Evolutionary conservation across 23 tunicate species (phyloP).

Genomic region (Styela clava): DNA sequence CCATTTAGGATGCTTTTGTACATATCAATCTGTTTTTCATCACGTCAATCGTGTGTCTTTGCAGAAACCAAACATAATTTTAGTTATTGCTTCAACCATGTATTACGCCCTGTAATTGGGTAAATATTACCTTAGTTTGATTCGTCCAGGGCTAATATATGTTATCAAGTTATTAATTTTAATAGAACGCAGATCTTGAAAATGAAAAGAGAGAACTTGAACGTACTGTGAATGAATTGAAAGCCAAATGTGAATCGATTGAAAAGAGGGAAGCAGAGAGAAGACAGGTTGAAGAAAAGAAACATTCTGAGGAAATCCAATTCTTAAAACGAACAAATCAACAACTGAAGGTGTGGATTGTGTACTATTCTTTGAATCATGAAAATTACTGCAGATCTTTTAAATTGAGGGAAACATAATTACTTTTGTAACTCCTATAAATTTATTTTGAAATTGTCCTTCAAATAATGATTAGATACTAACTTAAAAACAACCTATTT

Average conservation of each 20-base stretch:
- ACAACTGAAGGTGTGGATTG: conserved; percentile 77
- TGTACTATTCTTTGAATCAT: not conserved
- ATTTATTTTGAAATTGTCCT: too few relatives aligned
- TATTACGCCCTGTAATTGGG: too few relatives aligned
- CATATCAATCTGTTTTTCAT: too few relatives aligned
- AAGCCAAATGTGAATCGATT: conserved; percentile 94
- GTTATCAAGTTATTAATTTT: too few relatives aligned
- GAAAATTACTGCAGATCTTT: not conserved
- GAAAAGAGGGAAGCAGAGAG: conserved; percentile 94
- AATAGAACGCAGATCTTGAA: conserved; percentile 75
- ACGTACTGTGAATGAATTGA: conserved; percentile 75
- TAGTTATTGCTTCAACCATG: too few relatives aligned
- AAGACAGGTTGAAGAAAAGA: conserved; percentile 91
- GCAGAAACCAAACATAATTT: too few relatives aligned
- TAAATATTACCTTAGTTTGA: too few relatives aligned
- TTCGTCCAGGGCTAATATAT: too few relatives aligned
- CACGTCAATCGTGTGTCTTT: too few relatives aligned
- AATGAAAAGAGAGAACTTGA: conserved; percentile 92
- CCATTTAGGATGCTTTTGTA: too few relatives aligned
- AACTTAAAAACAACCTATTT: too few relatives aligned
- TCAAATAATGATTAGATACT: too few relatives aligned
- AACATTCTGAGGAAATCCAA: conserved; percentile 99
- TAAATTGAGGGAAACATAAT: not conserved
- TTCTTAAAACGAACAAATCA: conserved; percentile 96
- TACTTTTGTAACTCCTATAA: not conserved